Evolutionary conservation across 2,797 vertebrate species (phyloP).

Genomic region (Podarcis lilfordi): DNA sequence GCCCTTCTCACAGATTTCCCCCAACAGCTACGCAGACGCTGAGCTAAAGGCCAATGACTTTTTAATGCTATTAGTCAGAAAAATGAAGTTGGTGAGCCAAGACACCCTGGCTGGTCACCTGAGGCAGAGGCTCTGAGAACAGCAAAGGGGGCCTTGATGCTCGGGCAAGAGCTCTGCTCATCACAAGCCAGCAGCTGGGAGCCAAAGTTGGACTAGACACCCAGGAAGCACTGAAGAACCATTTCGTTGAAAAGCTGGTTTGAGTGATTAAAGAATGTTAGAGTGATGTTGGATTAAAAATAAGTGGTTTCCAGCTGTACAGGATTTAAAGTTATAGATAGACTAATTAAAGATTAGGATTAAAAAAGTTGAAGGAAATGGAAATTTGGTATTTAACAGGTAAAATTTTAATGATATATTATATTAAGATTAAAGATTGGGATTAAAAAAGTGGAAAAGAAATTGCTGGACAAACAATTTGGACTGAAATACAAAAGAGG

Average conservation of each 20-base stretch:
- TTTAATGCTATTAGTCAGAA: slow-evolving; percentile 68
- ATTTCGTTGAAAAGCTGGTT: background rate
- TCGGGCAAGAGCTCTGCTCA: background rate
- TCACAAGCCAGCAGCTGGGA: slow-evolving; percentile 20
- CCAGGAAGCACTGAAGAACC: background rate
- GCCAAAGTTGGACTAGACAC: background rate
- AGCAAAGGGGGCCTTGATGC: slow-evolving; percentile 63
- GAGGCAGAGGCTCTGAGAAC: slow-evolving; percentile 10
- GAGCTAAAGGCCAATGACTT: slow-evolving; percentile 67
- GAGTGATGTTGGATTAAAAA: too few species aligned
- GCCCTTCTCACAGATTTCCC: slow-evolving; percentile 41
- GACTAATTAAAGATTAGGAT: too few species aligned
- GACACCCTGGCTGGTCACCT: slow-evolving; percentile 54
- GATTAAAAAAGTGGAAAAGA: too few species aligned
- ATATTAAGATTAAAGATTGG: too few species aligned
- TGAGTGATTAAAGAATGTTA: too few species aligned
- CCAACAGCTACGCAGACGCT: slow-evolving; percentile 21
- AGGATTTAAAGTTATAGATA: too few species aligned
- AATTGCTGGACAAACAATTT: too few species aligned
- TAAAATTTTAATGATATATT: too few species aligned
- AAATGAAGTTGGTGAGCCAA: slow-evolving; percentile 19
- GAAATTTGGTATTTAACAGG: too few species aligned
- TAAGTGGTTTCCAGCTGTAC: too few species aligned
- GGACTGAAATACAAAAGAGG: too few species aligned
- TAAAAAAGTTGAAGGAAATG: too few species aligned